Evolutionary conservation across 2,113 vertebrate genomes (phyloP).

Genomic region (Tringa solitaria): DNA sequence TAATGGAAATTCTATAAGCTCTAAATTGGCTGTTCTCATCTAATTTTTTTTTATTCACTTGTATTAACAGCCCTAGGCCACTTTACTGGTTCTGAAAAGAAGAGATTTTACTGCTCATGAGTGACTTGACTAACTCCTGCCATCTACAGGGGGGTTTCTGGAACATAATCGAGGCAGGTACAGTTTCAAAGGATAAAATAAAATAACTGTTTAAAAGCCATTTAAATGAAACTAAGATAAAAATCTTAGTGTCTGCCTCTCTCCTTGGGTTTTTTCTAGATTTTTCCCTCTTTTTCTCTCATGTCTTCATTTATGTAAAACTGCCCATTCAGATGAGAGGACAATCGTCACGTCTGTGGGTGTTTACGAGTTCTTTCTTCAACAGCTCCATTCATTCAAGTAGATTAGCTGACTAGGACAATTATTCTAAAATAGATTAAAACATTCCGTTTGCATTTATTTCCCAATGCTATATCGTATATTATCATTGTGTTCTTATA

Average conservation of each 20-base stretch:
- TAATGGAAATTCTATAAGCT: not conserved
- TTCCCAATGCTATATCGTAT: not conserved
- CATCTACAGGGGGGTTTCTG: slow-evolving; percentile 24
- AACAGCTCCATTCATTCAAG: not conserved
- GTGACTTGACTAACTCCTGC: slow-evolving; percentile 12
- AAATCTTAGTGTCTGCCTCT: not conserved
- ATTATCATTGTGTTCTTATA: not conserved
- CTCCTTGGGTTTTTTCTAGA: not conserved
- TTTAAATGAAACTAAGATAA: not conserved
- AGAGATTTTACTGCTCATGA: not conserved
- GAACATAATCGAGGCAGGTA: not conserved
- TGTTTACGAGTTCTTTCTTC: not conserved
- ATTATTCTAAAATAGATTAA: not conserved
- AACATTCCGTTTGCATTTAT: not conserved
- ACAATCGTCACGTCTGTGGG: rapidly evolving
- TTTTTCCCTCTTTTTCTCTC: not conserved
- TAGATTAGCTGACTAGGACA: not conserved
- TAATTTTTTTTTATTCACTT: not conserved
- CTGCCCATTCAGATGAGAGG: not conserved
- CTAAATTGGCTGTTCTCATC: not conserved
- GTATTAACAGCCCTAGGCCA: not conserved
- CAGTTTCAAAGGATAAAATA: not conserved
- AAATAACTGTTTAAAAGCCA: not conserved
- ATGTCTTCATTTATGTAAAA: not conserved
- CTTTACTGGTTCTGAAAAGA: not conserved